These are phyloP conservation scores for Catagonus wagneri DNA, from an alignment of 2,113 vertebrate species.

Conservation along the genomic window DNA sequence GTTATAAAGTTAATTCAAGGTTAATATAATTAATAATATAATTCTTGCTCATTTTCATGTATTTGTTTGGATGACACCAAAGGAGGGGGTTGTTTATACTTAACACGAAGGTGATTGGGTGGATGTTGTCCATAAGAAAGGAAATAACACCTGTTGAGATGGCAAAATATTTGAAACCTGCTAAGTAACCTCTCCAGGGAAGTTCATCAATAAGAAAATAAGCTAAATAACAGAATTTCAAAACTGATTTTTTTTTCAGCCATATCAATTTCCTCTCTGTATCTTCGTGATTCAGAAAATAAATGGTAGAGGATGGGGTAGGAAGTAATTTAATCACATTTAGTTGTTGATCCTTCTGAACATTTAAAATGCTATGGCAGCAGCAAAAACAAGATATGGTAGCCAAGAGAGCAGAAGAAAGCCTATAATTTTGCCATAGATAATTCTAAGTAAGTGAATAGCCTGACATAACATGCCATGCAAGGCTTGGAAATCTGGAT, in stretches of 20 bases:
- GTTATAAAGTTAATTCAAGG: not conserved
- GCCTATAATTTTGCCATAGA: not conserved
- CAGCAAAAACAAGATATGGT: not conserved
- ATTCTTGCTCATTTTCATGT: not conserved
- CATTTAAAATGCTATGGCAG: not conserved
- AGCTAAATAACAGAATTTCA: not conserved
- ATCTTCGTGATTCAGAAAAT: conserved; percentile 32
- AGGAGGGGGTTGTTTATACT: not conserved
- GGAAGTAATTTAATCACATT: not conserved
- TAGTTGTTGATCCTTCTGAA: not conserved
- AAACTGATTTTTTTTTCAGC: not conserved
- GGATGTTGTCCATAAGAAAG: not conserved
- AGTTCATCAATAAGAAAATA: not conserved
- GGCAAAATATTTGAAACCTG: not conserved
- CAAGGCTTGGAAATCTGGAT: not conserved
- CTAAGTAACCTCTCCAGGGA: not conserved
- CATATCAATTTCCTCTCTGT: not conserved
- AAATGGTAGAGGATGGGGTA: not conserved
- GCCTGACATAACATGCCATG: not conserved
- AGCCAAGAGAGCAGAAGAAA: not conserved
- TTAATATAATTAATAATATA: not conserved
- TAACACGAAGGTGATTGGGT: not conserved
- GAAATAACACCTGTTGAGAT: not conserved
- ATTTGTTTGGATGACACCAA: conserved; percentile 5
- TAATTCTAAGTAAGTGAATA: not conserved